Percentiles rank a stretch among this genome's conserved stretches.
phyloP scores from a whole-genome alignment of 2,888 invertebrate species.

The Cerceris ruficornis region DNA sequence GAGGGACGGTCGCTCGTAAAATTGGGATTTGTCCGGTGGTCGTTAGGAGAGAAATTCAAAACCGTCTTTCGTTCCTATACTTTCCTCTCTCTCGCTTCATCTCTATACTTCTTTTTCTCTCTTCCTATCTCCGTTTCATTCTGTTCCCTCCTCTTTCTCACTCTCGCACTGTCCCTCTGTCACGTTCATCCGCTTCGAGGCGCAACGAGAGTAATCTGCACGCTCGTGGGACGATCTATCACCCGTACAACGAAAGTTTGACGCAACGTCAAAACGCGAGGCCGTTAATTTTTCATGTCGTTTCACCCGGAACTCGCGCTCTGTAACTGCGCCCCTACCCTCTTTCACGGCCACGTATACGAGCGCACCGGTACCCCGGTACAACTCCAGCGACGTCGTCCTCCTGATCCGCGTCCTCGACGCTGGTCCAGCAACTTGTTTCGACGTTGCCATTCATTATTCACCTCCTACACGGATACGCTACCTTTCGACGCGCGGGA shows the following conservation, averaged over 20 bases:
- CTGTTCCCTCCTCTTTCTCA: background rate
- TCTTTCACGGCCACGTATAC: constrained; percentile 10
- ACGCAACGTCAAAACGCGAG: constrained; percentile 74
- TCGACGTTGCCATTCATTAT: constrained; percentile 74
- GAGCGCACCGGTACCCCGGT: too few species aligned
- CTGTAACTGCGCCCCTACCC: constrained; percentile 51
- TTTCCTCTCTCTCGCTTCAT: constrained; percentile 19
- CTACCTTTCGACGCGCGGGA: constrained; percentile 65
- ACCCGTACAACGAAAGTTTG: constrained; percentile 76
- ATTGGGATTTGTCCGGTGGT: constrained; percentile 59
- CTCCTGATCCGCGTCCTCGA: constrained; percentile 52
- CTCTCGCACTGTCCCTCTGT: constrained; percentile 19
- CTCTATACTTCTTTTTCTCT: constrained; percentile 10
- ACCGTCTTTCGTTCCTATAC: constrained; percentile 42
- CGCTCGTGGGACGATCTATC: constrained; percentile 71
- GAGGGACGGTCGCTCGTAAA: constrained; percentile 59
- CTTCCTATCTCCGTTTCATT: constrained; percentile 17
- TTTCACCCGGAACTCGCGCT: constrained; percentile 65
- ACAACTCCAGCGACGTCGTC: constrained; percentile 26
- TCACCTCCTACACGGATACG: constrained; percentile 68
- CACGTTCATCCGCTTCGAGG: constrained; percentile 28
- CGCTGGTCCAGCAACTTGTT: constrained; percentile 71
- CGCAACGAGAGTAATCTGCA: constrained; percentile 55
- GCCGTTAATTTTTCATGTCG: constrained; percentile 78
- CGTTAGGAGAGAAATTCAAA: constrained; percentile 56